Evolutionary conservation across 2,888 invertebrate species (phyloP).

Genomic region (Tetramorium bicarinatum): DNA sequence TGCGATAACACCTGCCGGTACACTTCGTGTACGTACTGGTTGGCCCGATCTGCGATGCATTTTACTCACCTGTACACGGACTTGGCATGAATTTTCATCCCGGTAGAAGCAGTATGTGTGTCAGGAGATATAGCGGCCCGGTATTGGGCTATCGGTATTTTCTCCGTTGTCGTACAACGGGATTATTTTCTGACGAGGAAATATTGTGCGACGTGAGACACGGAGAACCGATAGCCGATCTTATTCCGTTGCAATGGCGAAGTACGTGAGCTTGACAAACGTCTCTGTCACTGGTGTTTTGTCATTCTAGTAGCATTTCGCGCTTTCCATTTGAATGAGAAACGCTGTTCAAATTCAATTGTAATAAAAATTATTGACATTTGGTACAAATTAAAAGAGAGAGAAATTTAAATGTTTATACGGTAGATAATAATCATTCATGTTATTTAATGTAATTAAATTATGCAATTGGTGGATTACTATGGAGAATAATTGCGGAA

Average conservation of each 20-base stretch:
- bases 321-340: slow-evolving; percentile 1
- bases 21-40: slow-evolving; percentile 23
- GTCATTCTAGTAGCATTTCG: background rate
- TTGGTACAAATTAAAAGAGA: background rate
- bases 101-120: slow-evolving; percentile 36
- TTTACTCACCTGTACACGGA: slow-evolving; percentile 22
- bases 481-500: background rate
- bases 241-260: slow-evolving; percentile 13
- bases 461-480: background rate
- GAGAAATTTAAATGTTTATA: slow-evolving; percentile 12
- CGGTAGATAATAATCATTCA: background rate
- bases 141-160: slow-evolving; percentile 57
- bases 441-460: background rate
- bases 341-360: background rate
- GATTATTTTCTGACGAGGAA: slow-evolving; percentile 36
- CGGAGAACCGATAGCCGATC: slow-evolving; percentile 36
- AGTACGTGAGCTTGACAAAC: slow-evolving; percentile 17
- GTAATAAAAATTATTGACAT: slow-evolving; percentile 6
- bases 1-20: slow-evolving; percentile 66
- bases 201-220: slow-evolving; percentile 16
- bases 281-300: background rate
- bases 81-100: slow-evolving; percentile 54
- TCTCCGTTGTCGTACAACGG: slow-evolving; percentile 53
- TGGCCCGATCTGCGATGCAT: slow-evolving; percentile 16
- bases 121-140: slow-evolving; percentile 48